Conservation (phyloP, 1,140 invertebrate genomes). For the Drosophila ohnishii region DNA sequence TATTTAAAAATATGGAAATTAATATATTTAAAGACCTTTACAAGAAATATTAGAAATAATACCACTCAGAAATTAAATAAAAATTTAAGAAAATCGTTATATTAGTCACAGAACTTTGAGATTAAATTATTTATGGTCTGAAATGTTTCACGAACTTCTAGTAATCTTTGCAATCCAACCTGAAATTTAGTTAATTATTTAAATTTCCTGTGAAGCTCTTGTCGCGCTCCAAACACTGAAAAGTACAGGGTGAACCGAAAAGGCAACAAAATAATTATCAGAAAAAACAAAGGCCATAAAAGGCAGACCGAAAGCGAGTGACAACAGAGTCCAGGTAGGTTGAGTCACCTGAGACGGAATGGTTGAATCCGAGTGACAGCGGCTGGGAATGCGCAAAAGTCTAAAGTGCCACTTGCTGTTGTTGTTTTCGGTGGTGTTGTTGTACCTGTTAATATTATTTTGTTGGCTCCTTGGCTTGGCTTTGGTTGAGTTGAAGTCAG, state of each 20-base stretch:
- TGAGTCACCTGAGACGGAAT: conserved; percentile 70
- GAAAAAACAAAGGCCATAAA: conserved; percentile 51
- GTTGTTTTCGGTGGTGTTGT: conserved; percentile 28
- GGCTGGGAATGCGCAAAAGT: conserved; percentile 80
- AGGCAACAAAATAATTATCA: conserved; percentile 43
- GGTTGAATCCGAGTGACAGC: conserved; percentile 48
- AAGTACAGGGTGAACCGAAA: conserved; percentile 22
- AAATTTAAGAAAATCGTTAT: not conserved
- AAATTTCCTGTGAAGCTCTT: not conserved
- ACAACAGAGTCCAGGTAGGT: conserved; percentile 45
- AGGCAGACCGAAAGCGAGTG: conserved; percentile 44
- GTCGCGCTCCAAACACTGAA: conserved; percentile 8
- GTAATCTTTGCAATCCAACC: not conserved
- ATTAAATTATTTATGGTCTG: not conserved
- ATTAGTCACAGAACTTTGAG: not conserved
- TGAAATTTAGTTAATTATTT: no score
- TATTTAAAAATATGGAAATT: not conserved
- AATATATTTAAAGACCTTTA: not conserved
- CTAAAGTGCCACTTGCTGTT: conserved; percentile 73
- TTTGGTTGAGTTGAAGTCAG: conserved; percentile 50
- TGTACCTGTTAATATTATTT: conserved; percentile 36
- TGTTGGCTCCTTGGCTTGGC: conserved; percentile 33
- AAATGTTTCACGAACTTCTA: not conserved
- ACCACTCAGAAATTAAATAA: not conserved
- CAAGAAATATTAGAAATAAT: not conserved